Evolutionary conservation across 1,140 invertebrate genomes (phyloP), one percentile per base, ranked within the genome.

Genomic region (Atopsyche davidsoni): DNA sequence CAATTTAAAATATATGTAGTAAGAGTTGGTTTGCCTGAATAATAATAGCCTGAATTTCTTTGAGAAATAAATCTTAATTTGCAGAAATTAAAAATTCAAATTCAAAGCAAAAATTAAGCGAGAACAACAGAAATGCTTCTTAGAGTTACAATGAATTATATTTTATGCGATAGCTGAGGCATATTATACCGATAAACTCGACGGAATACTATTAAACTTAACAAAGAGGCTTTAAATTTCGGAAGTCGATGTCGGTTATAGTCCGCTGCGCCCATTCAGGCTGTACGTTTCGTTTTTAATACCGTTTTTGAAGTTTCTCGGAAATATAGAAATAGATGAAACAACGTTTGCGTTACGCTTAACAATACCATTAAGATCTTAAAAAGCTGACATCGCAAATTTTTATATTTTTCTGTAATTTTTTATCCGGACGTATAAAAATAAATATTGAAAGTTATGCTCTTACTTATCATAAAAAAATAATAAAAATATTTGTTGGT

Each of bases 81-180:
- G n/a, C n/a, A n/a, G n/a, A n/a, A n/a, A n/a, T n/a, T n/a, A n/a
- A n/a, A n/a, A n/a, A n/a, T n/a, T n/a, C n/a, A n/a, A n/a, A n/a
- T n/a, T n/a, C n/a, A n/a, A n/a, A n/a, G n/a, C n/a, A n/a, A n/a
- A 42, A 16, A 18, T 6, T 18, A 40, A 3, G 13, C 11, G 16
- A 10, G 19, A 28, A 44, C 42, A 19, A 19, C 17, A 34, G 32
- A 14, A 32, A 23, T 34, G 34, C 25, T 21, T 46, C 7, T 46
- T 42, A 42, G 18, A 46, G 31, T 2, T 13, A 34, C 39, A 9
- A 50, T 50, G 42, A 41, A 50, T 41, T 50, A 41, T 32, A 34
- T 50, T 42, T 49, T 50, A 41, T 34, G 22, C 28, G 4, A 6
- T 19, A 31, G 14, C 22, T 11, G 23, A 35, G 32, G 34, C 46